phyloP scores from a whole-genome alignment of 1,140 invertebrate species.

The Augochlora pura region DNA sequence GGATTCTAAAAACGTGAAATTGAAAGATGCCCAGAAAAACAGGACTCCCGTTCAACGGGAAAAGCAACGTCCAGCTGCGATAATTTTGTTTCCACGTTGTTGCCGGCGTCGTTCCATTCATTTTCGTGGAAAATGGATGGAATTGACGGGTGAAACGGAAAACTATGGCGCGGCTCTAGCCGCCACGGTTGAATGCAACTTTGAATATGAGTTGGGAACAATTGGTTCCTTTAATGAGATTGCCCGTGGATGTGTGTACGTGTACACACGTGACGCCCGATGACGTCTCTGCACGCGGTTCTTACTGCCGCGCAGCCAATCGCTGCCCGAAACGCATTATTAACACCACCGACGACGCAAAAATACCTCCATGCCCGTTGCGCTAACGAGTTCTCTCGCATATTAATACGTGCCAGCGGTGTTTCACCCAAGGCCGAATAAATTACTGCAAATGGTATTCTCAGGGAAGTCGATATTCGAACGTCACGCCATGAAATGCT shows the following conservation, averaged over 20 bases:
- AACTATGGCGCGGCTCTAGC: constrained; percentile 23
- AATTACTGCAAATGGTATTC: not conserved
- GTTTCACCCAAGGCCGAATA: not conserved
- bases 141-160: constrained; percentile 47
- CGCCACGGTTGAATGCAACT: constrained; percentile 23
- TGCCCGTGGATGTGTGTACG: constrained; percentile 11
- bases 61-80: constrained; percentile 29
- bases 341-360: constrained; percentile 46
- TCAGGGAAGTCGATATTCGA: not conserved
- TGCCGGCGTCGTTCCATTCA: constrained; percentile 28
- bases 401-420: constrained; percentile 5
- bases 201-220: constrained; percentile 49
- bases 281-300: constrained; percentile 33
- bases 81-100: constrained; percentile 28
- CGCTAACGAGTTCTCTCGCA: not conserved
- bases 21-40: constrained; percentile 36
- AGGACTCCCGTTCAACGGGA: not conserved
- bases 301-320: constrained; percentile 3
- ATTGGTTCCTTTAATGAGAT: constrained; percentile 60
- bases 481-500: not conserved
- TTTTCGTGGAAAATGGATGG: constrained; percentile 44
- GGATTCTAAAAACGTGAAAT: not conserved
- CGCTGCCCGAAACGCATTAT: constrained; percentile 42
- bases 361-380: constrained; percentile 36
- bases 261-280: not conserved